Conservation (phyloP, 2,797 vertebrate genomes). For the Rhynchotus rufescens region DNA sequence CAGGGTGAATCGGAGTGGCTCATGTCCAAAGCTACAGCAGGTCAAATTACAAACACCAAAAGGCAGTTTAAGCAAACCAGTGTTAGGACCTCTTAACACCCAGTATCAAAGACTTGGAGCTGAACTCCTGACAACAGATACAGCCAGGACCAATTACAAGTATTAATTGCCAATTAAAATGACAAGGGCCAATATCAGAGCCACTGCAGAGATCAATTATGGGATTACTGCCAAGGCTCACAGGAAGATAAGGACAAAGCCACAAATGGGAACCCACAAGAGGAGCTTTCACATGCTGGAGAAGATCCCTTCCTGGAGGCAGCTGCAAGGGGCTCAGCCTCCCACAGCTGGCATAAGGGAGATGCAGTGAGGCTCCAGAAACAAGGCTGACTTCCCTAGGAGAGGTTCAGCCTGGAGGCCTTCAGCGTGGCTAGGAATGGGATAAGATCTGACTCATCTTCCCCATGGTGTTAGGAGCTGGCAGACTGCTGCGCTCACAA, state of each 20-base stretch:
- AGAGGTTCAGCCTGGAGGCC: neutral
- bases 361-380: neutral
- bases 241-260: conserved; percentile 31
- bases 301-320: neutral
- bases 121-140: conserved; percentile 31
- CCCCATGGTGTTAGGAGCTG: neutral
- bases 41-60: conserved; percentile 17
- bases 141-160: conserved; percentile 54
- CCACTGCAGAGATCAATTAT: conserved; percentile 44
- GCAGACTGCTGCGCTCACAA: neutral
- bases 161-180: conserved; percentile 66
- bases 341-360: neutral
- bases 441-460: neutral
- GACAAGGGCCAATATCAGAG: conserved; percentile 29
- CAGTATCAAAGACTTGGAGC: conserved; percentile 37
- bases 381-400: neutral
- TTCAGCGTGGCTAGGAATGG: neutral
- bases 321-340: neutral
- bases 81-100: conserved; percentile 43
- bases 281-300: neutral
- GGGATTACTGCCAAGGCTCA: conserved; percentile 34
- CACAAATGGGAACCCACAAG: neutral
- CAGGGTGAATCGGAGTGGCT: neutral
- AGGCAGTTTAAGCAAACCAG: neutral
- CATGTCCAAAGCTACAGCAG: neutral